These are phyloP conservation scores for Cinclus mexicanus DNA, from an alignment of 2,113 vertebrate species.

Conservation along the genomic window DNA sequence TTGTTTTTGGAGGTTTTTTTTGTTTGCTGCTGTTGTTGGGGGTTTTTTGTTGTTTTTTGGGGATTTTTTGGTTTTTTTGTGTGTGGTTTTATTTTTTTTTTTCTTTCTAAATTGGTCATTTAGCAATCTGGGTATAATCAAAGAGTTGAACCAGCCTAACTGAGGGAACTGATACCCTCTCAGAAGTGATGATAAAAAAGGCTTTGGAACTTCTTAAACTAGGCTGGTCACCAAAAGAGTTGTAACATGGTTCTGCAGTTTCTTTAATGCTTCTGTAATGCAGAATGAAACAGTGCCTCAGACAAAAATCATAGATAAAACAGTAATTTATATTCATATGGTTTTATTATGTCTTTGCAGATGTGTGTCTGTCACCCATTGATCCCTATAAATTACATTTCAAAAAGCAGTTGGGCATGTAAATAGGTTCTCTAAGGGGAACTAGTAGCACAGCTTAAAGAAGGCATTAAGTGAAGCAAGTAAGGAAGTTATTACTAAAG, in stretches of 20 bases:
- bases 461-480: not conserved
- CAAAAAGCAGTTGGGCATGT: not conserved
- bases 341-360: slow-evolving; percentile 4
- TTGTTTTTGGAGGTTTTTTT: too few species aligned
- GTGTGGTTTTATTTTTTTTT: not conserved
- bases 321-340: slow-evolving; percentile 36
- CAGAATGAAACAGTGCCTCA: not conserved
- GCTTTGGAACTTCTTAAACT: not conserved
- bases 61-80: too few species aligned
- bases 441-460: not conserved
- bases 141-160: not conserved
- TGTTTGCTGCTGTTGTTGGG: too few species aligned
- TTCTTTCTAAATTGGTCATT: not conserved
- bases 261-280: not conserved
- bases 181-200: not conserved
- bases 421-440: not conserved
- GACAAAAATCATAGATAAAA: not conserved
- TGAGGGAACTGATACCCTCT: not conserved
- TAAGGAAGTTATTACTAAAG: not conserved
- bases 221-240: not conserved
- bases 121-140: not conserved
- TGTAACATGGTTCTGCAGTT: not conserved
- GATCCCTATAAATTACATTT: slow-evolving; percentile 39
- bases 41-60: too few species aligned
- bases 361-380: slow-evolving; percentile 15